These are phyloP conservation scores for Drosophila quadrilineata DNA, from an alignment of 1,140 invertebrate species.

Conservation along the genomic window DNA sequence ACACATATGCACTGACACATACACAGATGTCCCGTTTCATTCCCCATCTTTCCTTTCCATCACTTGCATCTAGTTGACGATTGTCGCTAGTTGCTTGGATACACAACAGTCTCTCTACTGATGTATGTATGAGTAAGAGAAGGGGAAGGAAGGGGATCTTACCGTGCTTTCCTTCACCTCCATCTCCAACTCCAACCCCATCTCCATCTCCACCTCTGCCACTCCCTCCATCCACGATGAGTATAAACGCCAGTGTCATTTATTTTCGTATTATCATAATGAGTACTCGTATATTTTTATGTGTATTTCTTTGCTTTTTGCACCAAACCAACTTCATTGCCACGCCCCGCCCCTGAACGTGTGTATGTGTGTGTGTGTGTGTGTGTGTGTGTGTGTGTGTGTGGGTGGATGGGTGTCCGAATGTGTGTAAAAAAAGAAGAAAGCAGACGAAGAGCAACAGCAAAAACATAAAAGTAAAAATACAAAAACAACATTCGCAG, in stretches of 20 bases:
- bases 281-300: conserved; percentile 80
- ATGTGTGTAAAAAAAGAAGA: conserved; percentile 48
- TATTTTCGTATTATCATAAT: conserved; percentile 81
- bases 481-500: conserved; percentile 61
- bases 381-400: conserved; percentile 27
- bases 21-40: neutral
- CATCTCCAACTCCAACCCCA: too few relatives aligned
- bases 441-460: conserved; percentile 31
- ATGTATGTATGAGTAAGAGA: too few relatives aligned
- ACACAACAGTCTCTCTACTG: too few relatives aligned
- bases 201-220: too few relatives aligned
- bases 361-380: conserved; percentile 19
- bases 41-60: neutral
- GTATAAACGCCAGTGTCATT: conserved; percentile 74
- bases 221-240: conserved; percentile 39
- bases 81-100: neutral
- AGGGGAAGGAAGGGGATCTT: conserved; percentile 11
- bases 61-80: neutral
- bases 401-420: conserved; percentile 18
- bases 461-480: too few relatives aligned
- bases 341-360: conserved; percentile 25
- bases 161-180: too few relatives aligned
- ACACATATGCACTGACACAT: neutral
- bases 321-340: conserved; percentile 39
- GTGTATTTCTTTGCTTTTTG: conserved; percentile 76